These are phyloP conservation scores for Jordanella pulchra DNA, from an alignment of 2,797 vertebrate species.

Conservation along the genomic window DNA sequence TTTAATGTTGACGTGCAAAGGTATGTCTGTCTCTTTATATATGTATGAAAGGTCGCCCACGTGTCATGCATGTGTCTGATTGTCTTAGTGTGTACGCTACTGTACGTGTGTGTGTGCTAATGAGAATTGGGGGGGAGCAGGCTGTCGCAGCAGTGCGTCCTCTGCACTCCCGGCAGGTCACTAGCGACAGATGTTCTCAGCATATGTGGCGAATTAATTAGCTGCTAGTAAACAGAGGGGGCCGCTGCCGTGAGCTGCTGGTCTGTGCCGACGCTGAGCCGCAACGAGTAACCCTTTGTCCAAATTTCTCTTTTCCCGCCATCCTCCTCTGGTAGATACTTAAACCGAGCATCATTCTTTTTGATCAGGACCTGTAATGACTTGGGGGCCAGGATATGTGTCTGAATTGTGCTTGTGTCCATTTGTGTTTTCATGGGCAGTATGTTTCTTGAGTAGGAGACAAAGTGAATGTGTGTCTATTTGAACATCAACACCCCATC, in stretches of 20 bases:
- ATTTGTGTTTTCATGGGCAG: conserved; percentile 37
- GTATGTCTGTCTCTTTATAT: conserved; percentile 50
- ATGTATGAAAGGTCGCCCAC: conserved; percentile 76
- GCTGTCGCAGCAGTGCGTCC: conserved; percentile 92
- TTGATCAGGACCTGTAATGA: conserved; percentile 84
- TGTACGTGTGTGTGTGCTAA: conserved; percentile 65
- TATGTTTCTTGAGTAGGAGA: conserved; percentile 41
- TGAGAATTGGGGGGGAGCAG: conserved; percentile 74
- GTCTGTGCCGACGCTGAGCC: conserved; percentile 62
- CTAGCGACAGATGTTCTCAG: conserved; percentile 97
- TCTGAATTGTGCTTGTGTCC: conserved; percentile 44
- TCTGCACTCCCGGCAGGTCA: conserved; percentile 97
- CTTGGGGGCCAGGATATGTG: conserved; percentile 53
- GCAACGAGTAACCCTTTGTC: conserved; percentile 86
- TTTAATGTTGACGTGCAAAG: conserved; percentile 33
- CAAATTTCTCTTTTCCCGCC: conserved; percentile 86
- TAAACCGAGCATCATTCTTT: conserved; percentile 95
- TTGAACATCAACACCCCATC: conserved; percentile 59
- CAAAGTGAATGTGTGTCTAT: conserved; percentile 15
- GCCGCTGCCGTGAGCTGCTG: conserved; percentile 87
- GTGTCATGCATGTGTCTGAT: conserved; percentile 66
- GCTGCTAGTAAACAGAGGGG: conserved; percentile 99
- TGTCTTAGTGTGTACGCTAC: conserved; percentile 23
- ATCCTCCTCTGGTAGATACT: conserved; percentile 76
- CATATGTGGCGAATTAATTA: conserved; percentile 99